Evolutionary conservation across 2,113 vertebrate species (phyloP).

Genomic region (Varanus komodoensis): DNA sequence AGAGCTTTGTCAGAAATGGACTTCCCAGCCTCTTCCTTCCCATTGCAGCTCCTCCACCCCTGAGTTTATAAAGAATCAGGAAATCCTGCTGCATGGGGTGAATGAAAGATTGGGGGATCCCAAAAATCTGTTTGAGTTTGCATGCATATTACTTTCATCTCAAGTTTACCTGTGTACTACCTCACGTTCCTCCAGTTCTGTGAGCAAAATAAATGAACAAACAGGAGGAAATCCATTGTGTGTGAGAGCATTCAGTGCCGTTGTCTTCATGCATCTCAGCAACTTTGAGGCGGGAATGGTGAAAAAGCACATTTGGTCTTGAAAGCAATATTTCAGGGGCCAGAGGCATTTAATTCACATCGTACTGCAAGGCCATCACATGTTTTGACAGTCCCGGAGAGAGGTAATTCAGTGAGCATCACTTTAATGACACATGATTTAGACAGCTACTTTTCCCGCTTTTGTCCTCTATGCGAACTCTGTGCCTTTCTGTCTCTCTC

Average conservation of each 20-base stretch:
- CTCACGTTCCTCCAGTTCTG: background rate
- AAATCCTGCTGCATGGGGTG: too few species aligned
- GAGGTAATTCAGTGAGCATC: slow-evolving; percentile 76
- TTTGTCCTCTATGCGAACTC: slow-evolving; percentile 75
- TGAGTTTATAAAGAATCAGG: too few species aligned
- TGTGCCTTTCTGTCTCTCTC: slow-evolving; percentile 47
- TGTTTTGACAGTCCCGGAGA: slow-evolving; percentile 73
- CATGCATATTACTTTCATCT: too few species aligned
- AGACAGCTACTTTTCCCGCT: slow-evolving; percentile 67
- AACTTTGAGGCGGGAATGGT: slow-evolving; percentile 53
- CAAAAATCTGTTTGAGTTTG: too few species aligned
- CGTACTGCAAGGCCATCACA: slow-evolving; percentile 66
- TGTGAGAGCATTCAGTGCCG: background rate
- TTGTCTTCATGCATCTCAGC: slow-evolving; percentile 33
- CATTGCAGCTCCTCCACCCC: too few species aligned
- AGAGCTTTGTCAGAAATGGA: too few species aligned
- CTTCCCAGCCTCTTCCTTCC: too few species aligned
- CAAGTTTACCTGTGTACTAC: background rate
- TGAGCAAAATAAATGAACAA: background rate
- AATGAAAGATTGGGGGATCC: too few species aligned
- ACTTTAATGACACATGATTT: slow-evolving; percentile 76
- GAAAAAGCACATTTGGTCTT: slow-evolving; percentile 67
- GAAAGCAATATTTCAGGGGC: slow-evolving; percentile 71
- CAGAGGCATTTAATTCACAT: slow-evolving; percentile 74
- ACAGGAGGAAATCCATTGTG: slow-evolving; percentile 31